A percentile compares a stretch with the other conserved stretches of the same genome.
Evolutionary conservation across 2,113 vertebrate species (phyloP).

Genomic region (Caranx ignobilis): DNA sequence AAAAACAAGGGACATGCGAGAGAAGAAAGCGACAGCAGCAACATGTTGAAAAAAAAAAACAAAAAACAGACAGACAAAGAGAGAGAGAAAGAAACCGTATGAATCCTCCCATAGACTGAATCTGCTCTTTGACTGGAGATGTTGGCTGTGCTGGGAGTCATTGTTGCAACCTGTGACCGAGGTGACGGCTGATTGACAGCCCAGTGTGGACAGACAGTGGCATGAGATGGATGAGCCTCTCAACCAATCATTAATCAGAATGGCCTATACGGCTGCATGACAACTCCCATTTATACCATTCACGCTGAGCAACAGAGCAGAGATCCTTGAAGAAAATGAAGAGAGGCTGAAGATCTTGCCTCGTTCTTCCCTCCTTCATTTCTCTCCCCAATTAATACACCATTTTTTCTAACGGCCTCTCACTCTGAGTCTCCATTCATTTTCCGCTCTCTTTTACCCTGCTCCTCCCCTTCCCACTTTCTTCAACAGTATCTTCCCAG

Average conservation of each 20-base stretch:
- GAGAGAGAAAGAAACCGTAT: neutral
- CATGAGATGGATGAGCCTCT: slow-evolving; percentile 56
- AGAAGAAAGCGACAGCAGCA: neutral
- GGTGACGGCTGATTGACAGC: slow-evolving; percentile 55
- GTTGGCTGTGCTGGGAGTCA: slow-evolving; percentile 16
- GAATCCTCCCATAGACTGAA: neutral
- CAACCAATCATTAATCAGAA: slow-evolving; percentile 58
- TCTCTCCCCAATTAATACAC: neutral
- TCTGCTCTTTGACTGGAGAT: slow-evolving; percentile 20
- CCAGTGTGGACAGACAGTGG: neutral
- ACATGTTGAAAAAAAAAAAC: neutral
- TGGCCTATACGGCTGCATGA: slow-evolving; percentile 19
- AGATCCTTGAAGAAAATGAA: slow-evolving; percentile 29
- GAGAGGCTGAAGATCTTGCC: slow-evolving; percentile 18
- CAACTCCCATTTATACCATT: slow-evolving; percentile 39
- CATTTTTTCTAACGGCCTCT: neutral
- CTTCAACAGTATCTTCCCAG: slow-evolving; percentile 66
- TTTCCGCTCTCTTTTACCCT: slow-evolving; percentile 6
- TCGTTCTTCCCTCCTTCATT: neutral
- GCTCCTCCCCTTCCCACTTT: slow-evolving; percentile 35
- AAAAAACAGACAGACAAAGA: neutral
- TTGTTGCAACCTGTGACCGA: slow-evolving; percentile 18
- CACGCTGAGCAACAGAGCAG: neutral
- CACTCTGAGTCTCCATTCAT: slow-evolving; percentile 42
- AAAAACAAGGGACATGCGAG: too few species aligned